A percentile compares a stretch with the other conserved stretches of the same genome.
These are phyloP conservation scores for Eledona agricola DNA, from an alignment of 2,888 invertebrate species.

Conservation along the genomic window DNA sequence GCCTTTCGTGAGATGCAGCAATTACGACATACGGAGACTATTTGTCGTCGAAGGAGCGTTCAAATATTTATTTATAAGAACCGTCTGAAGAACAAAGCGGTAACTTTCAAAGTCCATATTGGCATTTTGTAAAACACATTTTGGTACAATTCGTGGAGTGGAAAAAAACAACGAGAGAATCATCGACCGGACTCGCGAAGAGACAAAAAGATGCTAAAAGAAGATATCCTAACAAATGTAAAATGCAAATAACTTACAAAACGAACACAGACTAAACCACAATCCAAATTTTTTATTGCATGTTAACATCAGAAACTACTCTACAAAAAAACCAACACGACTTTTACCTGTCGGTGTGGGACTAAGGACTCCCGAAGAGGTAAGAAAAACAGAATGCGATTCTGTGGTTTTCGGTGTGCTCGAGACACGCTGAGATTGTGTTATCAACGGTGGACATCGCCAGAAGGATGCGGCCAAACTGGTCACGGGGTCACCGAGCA, in stretches of 20 bases:
- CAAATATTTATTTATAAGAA: slow-evolving; percentile 30
- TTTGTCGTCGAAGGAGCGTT: slow-evolving; percentile 27
- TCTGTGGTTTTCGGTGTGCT: slow-evolving; percentile 54
- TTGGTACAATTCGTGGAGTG: slow-evolving; percentile 25
- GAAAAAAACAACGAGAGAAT: slow-evolving; percentile 11
- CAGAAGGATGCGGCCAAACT: slow-evolving; percentile 36
- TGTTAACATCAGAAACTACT: slow-evolving; percentile 61
- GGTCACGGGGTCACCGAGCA: slow-evolving; percentile 35
- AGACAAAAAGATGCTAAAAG: slow-evolving; percentile 44
- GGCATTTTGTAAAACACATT: slow-evolving; percentile 30
- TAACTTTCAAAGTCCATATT: slow-evolving; percentile 33
- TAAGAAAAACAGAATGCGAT: slow-evolving; percentile 56
- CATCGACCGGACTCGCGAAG: slow-evolving; percentile 1
- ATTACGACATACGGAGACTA: slow-evolving; percentile 25
- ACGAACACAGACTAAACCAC: slow-evolving; percentile 51
- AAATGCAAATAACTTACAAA: slow-evolving; percentile 59
- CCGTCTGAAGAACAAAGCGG: slow-evolving; percentile 32
- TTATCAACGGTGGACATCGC: slow-evolving; percentile 60
- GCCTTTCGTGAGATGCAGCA: slow-evolving; percentile 18
- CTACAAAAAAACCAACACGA: slow-evolving; percentile 52
- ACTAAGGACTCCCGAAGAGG: slow-evolving; percentile 50
- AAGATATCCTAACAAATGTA: slow-evolving; percentile 54
- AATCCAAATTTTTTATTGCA: slow-evolving; percentile 58
- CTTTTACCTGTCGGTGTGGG: slow-evolving; percentile 58
- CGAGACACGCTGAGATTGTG: slow-evolving; percentile 56